Percentiles rank a stretch among this genome's conserved stretches.
Conservation (phyloP, 2,888 invertebrate species). For the Nemotelus nigrinus region DNA sequence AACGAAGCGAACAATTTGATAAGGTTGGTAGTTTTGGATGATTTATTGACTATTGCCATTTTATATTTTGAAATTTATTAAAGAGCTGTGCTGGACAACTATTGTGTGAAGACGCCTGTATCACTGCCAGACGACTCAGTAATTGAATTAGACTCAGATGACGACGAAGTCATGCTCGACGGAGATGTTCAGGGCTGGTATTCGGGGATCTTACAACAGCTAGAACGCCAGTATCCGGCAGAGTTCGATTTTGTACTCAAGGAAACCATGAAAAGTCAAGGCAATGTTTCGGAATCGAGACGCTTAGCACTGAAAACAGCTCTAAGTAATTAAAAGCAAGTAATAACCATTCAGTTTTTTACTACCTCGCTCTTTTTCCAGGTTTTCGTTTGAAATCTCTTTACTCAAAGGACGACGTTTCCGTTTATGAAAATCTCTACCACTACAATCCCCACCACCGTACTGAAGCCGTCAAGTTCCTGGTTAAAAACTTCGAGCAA, state of each 20-base stretch:
- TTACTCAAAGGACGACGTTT: conserved; percentile 67
- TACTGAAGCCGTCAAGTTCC: conserved; percentile 72
- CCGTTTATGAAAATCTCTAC: conserved; percentile 76
- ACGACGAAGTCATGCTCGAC: conserved; percentile 47
- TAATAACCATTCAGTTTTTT: background rate
- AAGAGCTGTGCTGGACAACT: conserved; percentile 67
- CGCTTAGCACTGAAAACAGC: conserved; percentile 63
- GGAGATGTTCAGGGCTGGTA: conserved; percentile 67
- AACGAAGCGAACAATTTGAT: conserved; percentile 69
- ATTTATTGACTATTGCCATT: background rate
- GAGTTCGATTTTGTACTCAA: conserved; percentile 77
- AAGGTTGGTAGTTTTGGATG: conserved; percentile 65
- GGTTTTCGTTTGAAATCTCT: conserved; percentile 69
- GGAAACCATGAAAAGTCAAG: conserved; percentile 66
- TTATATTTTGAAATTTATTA: conserved; percentile 35
- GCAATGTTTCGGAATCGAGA: conserved; percentile 59
- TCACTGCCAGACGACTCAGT: conserved; percentile 57
- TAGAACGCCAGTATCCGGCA: conserved; percentile 78
- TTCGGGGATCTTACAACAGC: conserved; percentile 67
- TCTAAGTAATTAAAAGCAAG: conserved; percentile 55
- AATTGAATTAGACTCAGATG: conserved; percentile 60
- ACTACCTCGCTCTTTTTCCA: conserved; percentile 35
- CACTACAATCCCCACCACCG: conserved; percentile 76
- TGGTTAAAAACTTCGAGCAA: conserved; percentile 68
- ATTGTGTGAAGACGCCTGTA: conserved; percentile 12